Evolutionary conservation across 2,113 vertebrate species (phyloP).

Genomic region (Salvelinus fontinalis): DNA sequence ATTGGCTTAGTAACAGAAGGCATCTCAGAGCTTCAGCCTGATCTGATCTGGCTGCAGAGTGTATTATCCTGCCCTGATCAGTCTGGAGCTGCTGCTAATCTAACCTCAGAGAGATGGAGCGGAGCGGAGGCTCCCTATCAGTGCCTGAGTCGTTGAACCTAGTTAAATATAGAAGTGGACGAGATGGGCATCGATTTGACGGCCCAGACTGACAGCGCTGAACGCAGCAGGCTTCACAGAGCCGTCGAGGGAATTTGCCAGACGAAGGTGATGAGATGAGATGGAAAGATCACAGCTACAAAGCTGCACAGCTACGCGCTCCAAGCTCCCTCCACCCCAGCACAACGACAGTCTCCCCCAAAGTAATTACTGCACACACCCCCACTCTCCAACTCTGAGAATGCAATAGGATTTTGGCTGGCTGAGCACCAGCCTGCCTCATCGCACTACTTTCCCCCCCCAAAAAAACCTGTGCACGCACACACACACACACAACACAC

Average conservation of each 20-base stretch:
- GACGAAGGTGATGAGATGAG: slow-evolving; percentile 72
- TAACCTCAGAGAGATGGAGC: slow-evolving; percentile 32
- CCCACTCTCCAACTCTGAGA: slow-evolving; percentile 53
- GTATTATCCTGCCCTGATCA: slow-evolving; percentile 63
- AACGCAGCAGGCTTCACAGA: slow-evolving; percentile 54
- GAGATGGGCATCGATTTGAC: slow-evolving; percentile 75
- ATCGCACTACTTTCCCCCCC: slow-evolving; percentile 36
- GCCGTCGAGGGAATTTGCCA: slow-evolving; percentile 73
- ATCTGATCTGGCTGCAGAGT: slow-evolving; percentile 43
- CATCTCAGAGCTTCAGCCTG: slow-evolving; percentile 50
- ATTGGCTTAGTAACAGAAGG: not conserved
- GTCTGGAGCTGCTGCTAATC: slow-evolving; percentile 48
- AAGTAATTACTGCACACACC: slow-evolving; percentile 64
- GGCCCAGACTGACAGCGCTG: slow-evolving; percentile 68
- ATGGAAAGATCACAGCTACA: slow-evolving; percentile 73
- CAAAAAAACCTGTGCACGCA: slow-evolving; percentile 58
- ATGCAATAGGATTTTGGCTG: slow-evolving; percentile 70
- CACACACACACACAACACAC: slow-evolving; percentile 66
- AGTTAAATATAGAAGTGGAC: slow-evolving; percentile 70
- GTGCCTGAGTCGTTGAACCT: slow-evolving; percentile 59
- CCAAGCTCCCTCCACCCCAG: slow-evolving; percentile 58
- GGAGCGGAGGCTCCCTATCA: slow-evolving; percentile 65
- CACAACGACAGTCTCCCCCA: not conserved
- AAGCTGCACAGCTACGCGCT: slow-evolving; percentile 62
- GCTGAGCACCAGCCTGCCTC: slow-evolving; percentile 68